Percentiles rank a stretch among this genome's conserved stretches.
Evolutionary conservation across 2,113 vertebrate genomes (phyloP).

Genomic region (Platysteira castanea): DNA sequence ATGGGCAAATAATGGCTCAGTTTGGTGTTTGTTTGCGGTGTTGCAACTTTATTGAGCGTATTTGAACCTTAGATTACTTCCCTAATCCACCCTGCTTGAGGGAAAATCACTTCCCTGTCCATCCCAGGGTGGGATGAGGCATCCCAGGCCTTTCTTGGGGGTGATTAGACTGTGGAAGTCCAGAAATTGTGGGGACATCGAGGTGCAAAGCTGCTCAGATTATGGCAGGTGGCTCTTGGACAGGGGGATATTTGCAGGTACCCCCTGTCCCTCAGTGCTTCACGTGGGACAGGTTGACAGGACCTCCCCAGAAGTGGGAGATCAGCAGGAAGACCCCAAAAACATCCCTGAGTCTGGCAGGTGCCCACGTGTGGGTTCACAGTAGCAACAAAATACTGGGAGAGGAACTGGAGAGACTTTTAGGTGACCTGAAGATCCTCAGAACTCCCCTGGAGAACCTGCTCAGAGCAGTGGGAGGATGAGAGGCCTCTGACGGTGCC

Average conservation of each 20-base stretch:
- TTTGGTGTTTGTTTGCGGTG: rapidly evolving
- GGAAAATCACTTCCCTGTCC: background rate
- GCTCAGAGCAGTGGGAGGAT: background rate
- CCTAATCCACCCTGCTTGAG: rapidly evolving
- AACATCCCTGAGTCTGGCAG: background rate
- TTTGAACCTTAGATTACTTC: background rate
- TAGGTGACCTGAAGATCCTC: background rate
- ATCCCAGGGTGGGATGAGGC: background rate
- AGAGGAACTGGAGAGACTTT: background rate
- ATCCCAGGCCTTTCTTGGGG: background rate
- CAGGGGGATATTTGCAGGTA: background rate
- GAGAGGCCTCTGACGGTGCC: background rate
- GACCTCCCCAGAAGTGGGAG: background rate
- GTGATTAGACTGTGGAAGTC: rapidly evolving
- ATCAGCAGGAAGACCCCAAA: background rate
- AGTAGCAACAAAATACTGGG: rapidly evolving
- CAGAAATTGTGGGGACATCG: rapidly evolving
- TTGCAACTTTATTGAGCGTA: rapidly evolving
- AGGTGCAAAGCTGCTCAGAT: background rate
- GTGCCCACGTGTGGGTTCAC: background rate
- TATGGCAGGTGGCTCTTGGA: background rate
- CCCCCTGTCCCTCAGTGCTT: background rate
- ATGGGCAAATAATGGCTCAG: rapidly evolving
- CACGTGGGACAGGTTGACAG: background rate
- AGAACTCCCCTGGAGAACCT: background rate